Percentiles rank a stretch among this genome's conserved stretches.
Conservation (phyloP, 2,888 invertebrate species). For the Euphydryas editha region DNA sequence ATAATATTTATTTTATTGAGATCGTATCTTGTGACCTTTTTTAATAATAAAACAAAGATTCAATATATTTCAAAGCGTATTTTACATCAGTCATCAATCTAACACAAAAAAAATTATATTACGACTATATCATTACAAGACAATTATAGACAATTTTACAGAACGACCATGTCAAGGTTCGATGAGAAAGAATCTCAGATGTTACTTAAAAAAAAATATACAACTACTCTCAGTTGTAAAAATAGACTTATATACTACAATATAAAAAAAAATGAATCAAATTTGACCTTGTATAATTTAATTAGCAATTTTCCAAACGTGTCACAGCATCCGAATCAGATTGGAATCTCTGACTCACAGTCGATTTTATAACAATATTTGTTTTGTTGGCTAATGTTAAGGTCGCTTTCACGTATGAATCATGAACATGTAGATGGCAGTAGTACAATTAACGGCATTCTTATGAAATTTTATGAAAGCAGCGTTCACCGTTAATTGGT, state of each 20-base stretch:
- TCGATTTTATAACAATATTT: conserved; percentile 35
- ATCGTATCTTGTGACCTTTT: no score
- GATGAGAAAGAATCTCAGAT: no score
- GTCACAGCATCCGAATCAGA: conserved; percentile 36
- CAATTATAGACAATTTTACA: no score
- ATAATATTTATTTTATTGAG: no score
- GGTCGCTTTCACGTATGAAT: conserved; percentile 67
- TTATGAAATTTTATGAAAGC: conserved; percentile 29
- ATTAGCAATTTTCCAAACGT: conserved; percentile 11
- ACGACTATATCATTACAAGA: no score
- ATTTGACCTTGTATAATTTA: conserved; percentile 16
- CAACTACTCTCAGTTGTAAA: neutral
- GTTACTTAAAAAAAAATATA: no score
- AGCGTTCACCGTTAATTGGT: conserved; percentile 3
- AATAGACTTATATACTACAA: neutral
- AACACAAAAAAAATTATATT: no score
- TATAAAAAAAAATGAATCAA: conserved; percentile 6
- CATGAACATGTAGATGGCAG: conserved; percentile 15
- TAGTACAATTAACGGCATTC: conserved; percentile 30
- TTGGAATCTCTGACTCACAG: conserved; percentile 43
- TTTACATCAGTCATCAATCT: no score
- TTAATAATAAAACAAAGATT: no score
- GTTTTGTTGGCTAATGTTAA: conserved; percentile 56
- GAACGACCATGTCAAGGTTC: no score
- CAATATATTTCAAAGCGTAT: no score